Conservation (phyloP, 1,140 invertebrate species). For the Medauroidea extradentata region DNA sequence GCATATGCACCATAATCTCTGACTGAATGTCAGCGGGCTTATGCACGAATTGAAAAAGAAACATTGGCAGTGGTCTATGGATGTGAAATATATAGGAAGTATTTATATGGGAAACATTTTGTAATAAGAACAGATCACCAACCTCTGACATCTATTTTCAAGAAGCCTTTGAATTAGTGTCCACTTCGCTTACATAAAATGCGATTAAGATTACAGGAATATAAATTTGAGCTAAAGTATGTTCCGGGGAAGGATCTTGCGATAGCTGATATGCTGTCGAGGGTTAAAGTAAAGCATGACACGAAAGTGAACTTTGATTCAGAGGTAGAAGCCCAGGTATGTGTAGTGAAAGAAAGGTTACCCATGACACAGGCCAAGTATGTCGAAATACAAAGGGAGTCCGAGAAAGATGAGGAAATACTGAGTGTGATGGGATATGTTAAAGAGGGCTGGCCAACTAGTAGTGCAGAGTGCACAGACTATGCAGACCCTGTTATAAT, state of each 20-base stretch:
- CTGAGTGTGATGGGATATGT: conserved; percentile 2
- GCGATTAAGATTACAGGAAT: conserved; percentile 37
- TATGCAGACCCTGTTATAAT: background rate
- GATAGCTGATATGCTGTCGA: conserved; percentile 22
- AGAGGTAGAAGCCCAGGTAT: too few relatives aligned
- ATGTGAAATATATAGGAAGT: too few relatives aligned
- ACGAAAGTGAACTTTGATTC: too few relatives aligned
- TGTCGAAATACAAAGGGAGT: conserved; percentile 1
- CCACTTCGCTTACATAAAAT: conserved; percentile 40
- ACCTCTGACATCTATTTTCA: conserved; percentile 37
- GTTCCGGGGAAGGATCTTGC: conserved; percentile 16
- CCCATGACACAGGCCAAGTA: background rate
- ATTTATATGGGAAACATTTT: conserved; percentile 27
- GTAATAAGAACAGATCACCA: conserved; percentile 42
- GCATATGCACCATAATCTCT: conserved; percentile 36
- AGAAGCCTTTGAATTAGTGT: conserved; percentile 38
- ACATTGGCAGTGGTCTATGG: too few relatives aligned
- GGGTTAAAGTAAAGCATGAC: background rate
- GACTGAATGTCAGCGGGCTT: conserved; percentile 8
- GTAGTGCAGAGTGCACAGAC: background rate
- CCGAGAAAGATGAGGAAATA: conserved; percentile 4
- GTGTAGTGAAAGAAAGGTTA: too few relatives aligned
- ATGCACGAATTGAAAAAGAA: too few relatives aligned
- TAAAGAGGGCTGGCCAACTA: conserved; percentile 4
- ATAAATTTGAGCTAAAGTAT: conserved; percentile 41